Conservation (phyloP, 2,888 invertebrate species). For the Hypomecis punctinalis region DNA sequence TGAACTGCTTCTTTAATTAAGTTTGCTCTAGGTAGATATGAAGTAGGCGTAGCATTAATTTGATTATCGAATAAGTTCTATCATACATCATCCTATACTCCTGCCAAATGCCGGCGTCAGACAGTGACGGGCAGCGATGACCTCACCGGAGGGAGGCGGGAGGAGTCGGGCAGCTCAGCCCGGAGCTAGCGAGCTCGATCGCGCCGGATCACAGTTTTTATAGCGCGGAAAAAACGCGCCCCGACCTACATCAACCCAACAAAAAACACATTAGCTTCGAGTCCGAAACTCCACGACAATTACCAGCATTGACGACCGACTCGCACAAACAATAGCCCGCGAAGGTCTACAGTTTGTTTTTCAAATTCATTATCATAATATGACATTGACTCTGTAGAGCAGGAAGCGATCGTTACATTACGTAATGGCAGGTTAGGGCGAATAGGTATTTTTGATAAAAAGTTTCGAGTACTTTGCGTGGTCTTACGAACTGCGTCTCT, state of each 20-base stretch:
- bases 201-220: constrained; percentile 65
- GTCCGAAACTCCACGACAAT: constrained; percentile 48
- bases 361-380: constrained; percentile 56
- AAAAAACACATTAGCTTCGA: constrained; percentile 60
- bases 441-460: constrained; percentile 24
- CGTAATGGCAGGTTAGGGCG: constrained; percentile 37
- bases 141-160: constrained; percentile 53
- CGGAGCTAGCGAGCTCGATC: constrained; percentile 51
- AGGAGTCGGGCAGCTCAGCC: constrained; percentile 40
- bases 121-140: constrained; percentile 51
- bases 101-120: constrained; percentile 37
- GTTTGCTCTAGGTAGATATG: constrained; percentile 11
- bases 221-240: constrained; percentile 61
- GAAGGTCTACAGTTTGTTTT: constrained; percentile 53
- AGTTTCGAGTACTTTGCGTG: constrained; percentile 12
- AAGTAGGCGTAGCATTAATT: constrained; percentile 5
- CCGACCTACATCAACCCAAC: constrained; percentile 78
- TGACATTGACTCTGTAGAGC: constrained; percentile 52
- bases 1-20: constrained; percentile 3
- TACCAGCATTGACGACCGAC: constrained; percentile 49
- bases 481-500: constrained; percentile 9
- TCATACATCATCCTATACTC: constrained; percentile 22
- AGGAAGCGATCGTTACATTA: constrained; percentile 50
- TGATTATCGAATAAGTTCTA: constrained; percentile 15
- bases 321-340: constrained; percentile 46